Conservation (phyloP, 2,888 invertebrate species). For the Theodoxus fluviatilis region DNA sequence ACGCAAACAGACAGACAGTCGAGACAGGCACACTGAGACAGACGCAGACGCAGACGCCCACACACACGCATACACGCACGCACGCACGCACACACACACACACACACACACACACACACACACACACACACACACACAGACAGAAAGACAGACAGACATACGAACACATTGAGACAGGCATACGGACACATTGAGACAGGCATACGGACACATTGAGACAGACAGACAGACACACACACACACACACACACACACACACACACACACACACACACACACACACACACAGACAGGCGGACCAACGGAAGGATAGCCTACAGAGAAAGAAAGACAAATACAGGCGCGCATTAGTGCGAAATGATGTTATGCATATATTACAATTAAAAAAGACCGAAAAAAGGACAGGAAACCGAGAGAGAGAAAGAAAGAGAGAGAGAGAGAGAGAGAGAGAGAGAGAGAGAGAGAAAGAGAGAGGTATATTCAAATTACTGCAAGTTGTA, state of each 20-base stretch:
- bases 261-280: background rate
- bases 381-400: background rate
- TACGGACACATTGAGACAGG: background rate
- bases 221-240: background rate
- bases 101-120: background rate
- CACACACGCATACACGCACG: no score
- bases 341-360: no score
- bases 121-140: background rate
- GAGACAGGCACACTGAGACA: no score
- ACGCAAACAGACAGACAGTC: no score
- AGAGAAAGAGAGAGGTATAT: slow-evolving; percentile 22
- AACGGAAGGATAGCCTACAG: no score
- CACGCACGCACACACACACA: no score
- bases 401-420: background rate
- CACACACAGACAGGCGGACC: background rate
- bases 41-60: no score
- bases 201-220: background rate
- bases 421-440: slow-evolving; percentile 7
- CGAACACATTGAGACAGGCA: background rate
- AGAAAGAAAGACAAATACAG: no score
- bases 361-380: background rate
- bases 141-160: background rate
- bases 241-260: background rate
- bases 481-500: no score
- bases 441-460: slow-evolving; percentile 27